Evolutionary conservation across 1,140 invertebrate genomes (phyloP).

Genomic region (Psilanteris sp.): DNA sequence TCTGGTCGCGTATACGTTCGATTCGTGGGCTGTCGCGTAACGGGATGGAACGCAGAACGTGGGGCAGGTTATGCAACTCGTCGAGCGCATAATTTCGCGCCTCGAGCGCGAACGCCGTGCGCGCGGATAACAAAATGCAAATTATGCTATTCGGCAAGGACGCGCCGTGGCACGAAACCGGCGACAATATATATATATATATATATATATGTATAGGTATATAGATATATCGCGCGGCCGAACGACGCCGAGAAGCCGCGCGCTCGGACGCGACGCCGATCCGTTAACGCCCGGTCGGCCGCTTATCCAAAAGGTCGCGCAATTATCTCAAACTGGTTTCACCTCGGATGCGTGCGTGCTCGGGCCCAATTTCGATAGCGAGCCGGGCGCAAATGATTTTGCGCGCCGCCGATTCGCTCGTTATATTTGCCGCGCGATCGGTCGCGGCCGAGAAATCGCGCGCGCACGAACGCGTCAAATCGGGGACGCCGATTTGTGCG

Average conservation of each 20-base stretch:
- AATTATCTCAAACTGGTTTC: constrained; percentile 66
- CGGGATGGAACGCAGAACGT: constrained; percentile 58
- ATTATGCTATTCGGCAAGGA: constrained; percentile 66
- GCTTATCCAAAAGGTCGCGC: constrained; percentile 64
- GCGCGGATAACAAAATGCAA: constrained; percentile 67
- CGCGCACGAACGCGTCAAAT: too few species aligned
- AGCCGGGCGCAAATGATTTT: constrained; percentile 7
- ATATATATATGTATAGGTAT: too few species aligned
- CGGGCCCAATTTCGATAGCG: constrained; percentile 40
- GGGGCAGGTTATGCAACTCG: constrained; percentile 68
- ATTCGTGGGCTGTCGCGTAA: constrained; percentile 62
- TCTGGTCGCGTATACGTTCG: constrained; percentile 23
- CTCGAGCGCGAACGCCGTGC: constrained; percentile 55
- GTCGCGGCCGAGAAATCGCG: too few species aligned
- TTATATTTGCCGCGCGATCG: too few species aligned
- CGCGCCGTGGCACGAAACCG: constrained; percentile 34
- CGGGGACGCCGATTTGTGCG: too few species aligned
- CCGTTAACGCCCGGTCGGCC: constrained; percentile 65
- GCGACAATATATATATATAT: too few species aligned
- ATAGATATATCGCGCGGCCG: too few species aligned
- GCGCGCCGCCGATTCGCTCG: too few species aligned
- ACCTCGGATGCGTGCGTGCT: constrained; percentile 55
- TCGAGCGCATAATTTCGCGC: constrained; percentile 69
- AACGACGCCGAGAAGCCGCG: constrained; percentile 16
- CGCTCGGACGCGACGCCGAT: constrained; percentile 57